phyloP scores from a whole-genome alignment of 1,140 invertebrate species.

The Plutomurus gul region DNA sequence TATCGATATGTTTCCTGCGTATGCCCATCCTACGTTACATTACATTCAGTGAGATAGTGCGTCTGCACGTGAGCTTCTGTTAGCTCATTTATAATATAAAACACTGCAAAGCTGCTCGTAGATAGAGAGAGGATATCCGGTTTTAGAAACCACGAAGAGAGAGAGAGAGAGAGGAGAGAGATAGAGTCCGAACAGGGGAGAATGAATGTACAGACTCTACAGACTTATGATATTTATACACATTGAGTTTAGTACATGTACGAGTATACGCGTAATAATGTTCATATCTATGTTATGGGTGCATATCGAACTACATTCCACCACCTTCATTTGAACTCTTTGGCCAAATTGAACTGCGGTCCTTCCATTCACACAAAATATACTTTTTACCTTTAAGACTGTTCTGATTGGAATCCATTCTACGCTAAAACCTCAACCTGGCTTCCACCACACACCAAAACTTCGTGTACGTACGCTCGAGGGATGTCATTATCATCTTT shows the following conservation, averaged over 20 bases:
- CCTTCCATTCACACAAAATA: neutral
- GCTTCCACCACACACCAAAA: neutral
- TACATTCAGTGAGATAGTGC: too few relatives aligned
- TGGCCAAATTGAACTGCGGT: neutral
- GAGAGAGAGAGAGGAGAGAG: neutral
- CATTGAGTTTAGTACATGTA: neutral
- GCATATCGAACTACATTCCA: neutral
- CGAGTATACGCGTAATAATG: neutral
- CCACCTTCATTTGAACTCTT: neutral
- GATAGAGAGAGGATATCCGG: conserved; percentile 32
- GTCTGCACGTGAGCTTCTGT: too few relatives aligned
- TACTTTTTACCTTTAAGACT: neutral
- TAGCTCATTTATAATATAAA: too few relatives aligned
- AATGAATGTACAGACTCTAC: neutral
- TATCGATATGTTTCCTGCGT: too few relatives aligned
- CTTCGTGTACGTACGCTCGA: neutral
- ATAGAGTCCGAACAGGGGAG: neutral
- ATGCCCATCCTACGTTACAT: too few relatives aligned
- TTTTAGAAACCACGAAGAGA: conserved; percentile 26
- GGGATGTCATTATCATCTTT: too few relatives aligned
- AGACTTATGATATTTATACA: too few relatives aligned
- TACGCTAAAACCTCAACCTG: neutral
- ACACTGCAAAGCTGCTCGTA: too few relatives aligned
- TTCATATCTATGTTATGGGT: neutral
- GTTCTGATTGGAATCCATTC: conserved; percentile 22